Conservation (phyloP, 2,888 invertebrate genomes). For the Druceiella hillmani region DNA sequence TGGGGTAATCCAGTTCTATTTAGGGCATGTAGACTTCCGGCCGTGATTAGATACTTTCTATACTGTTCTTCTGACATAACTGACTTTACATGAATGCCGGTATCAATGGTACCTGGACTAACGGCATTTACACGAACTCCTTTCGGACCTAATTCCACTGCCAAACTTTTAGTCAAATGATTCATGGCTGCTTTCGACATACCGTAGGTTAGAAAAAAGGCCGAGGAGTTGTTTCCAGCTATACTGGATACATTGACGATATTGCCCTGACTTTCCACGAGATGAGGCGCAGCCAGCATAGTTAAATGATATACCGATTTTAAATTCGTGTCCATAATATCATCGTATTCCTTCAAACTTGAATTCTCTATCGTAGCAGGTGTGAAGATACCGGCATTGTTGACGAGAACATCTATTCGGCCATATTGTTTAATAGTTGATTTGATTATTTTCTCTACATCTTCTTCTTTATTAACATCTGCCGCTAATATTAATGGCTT, state of each 20-base stretch:
- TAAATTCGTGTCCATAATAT: slow-evolving; percentile 34
- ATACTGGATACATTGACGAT: slow-evolving; percentile 38
- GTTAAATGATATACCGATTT: slow-evolving; percentile 36
- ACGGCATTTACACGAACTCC: slow-evolving; percentile 39
- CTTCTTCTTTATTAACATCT: slow-evolving; percentile 33
- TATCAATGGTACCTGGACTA: too few relatives aligned
- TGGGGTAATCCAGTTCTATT: too few relatives aligned
- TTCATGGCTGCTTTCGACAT: slow-evolving; percentile 41
- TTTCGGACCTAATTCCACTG: slow-evolving; percentile 32
- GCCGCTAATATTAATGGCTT: slow-evolving; percentile 33
- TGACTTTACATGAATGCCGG: too few relatives aligned
- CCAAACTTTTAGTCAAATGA: slow-evolving; percentile 36
- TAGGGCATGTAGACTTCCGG: too few relatives aligned
- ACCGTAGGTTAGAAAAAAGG: slow-evolving; percentile 34
- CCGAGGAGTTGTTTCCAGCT: slow-evolving; percentile 30
- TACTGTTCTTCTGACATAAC: too few relatives aligned
- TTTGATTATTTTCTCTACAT: slow-evolving; percentile 31
- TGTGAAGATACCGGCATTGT: slow-evolving; percentile 36
- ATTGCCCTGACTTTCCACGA: slow-evolving; percentile 34
- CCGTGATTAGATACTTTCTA: too few relatives aligned
- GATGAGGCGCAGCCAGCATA: slow-evolving; percentile 30
- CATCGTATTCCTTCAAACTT: slow-evolving; percentile 30
- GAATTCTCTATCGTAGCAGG: slow-evolving; percentile 22
- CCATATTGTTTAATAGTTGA: slow-evolving; percentile 31
- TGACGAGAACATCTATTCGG: slow-evolving; percentile 35